Conservation (phyloP, 1,140 invertebrate species). For the Asbolus verrucosus region DNA sequence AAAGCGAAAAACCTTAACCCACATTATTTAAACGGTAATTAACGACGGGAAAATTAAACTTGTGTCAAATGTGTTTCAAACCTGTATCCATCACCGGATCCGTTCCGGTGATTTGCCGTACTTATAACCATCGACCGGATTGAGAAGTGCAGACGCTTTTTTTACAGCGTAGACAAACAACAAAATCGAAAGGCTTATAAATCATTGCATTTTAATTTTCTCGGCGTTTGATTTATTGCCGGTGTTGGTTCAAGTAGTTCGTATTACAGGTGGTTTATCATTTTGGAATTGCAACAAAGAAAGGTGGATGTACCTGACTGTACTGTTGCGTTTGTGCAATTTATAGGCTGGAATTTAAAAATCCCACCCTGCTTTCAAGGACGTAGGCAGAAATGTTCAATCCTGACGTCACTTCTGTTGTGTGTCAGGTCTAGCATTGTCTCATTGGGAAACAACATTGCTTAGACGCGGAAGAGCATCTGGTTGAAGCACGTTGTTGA, state of each 20-base stretch:
- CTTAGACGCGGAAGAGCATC: too few relatives aligned
- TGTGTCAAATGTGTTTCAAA: too few relatives aligned
- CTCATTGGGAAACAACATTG: too few relatives aligned
- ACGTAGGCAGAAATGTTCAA: too few relatives aligned
- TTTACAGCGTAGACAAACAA: constrained; percentile 11
- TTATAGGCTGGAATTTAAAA: neutral
- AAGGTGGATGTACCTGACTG: constrained; percentile 23
- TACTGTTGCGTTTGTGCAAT: too few relatives aligned
- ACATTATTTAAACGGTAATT: too few relatives aligned
- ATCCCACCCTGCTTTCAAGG: neutral
- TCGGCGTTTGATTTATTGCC: constrained; percentile 21
- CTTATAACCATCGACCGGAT: neutral
- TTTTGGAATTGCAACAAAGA: constrained; percentile 23
- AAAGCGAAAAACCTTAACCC: too few relatives aligned
- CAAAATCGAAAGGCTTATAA: constrained; percentile 23
- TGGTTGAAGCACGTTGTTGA: too few relatives aligned
- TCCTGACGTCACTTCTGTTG: too few relatives aligned
- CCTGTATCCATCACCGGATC: constrained; percentile 25
- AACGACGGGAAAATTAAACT: too few relatives aligned
- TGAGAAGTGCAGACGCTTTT: neutral
- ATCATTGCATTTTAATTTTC: constrained; percentile 28
- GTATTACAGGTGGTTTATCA: constrained; percentile 32
- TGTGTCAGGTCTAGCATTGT: too few relatives aligned
- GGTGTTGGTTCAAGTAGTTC: constrained; percentile 28
- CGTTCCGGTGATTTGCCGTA: constrained; percentile 6